phyloP scores from a whole-genome alignment of 1,140 invertebrate species.

The Conus betulinus region DNA sequence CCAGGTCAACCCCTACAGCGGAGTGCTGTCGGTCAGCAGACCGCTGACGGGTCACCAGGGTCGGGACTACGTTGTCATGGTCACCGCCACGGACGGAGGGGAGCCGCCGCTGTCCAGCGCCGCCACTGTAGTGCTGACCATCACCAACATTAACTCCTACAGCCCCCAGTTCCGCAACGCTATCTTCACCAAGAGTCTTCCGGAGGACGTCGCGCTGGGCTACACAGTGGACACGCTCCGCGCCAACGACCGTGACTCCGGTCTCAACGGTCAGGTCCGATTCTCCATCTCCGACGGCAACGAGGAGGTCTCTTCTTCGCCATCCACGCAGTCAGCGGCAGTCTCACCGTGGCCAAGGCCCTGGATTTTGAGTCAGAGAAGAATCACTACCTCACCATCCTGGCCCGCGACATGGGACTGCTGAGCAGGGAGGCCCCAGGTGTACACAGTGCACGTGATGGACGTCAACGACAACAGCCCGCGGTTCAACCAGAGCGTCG shows the following conservation, averaged over 20 bases:
- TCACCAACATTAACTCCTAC: constrained; percentile 90
- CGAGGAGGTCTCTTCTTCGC: constrained; percentile 86
- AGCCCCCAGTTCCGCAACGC: constrained; percentile 84
- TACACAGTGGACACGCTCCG: constrained; percentile 89
- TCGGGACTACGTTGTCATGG: constrained; percentile 76
- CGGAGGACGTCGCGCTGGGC: constrained; percentile 92
- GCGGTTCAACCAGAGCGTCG: constrained; percentile 71
- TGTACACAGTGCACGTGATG: constrained; percentile 79
- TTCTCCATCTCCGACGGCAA: constrained; percentile 92
- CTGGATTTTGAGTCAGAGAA: constrained; percentile 91
- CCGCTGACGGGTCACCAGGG: constrained; percentile 30
- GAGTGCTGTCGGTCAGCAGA: constrained; percentile 84
- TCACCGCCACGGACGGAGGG: constrained; percentile 88
- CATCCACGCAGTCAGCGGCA: constrained; percentile 86
- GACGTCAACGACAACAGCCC: constrained; percentile 84
- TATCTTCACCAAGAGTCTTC: constrained; percentile 83
- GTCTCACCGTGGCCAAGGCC: constrained; percentile 85
- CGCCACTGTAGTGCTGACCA: constrained; percentile 83
- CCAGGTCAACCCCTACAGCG: constrained; percentile 57
- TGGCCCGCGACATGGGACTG: constrained; percentile 83
- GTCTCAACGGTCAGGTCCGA: constrained; percentile 91
- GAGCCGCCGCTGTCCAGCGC: constrained; percentile 89
- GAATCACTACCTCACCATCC: constrained; percentile 91
- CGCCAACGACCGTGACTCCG: constrained; percentile 88
- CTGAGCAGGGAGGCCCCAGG: constrained; percentile 81